Percentiles rank a stretch among this genome's conserved stretches.
These are phyloP conservation scores for Battus philenor DNA, from an alignment of 1,140 invertebrate genomes.

Conservation along the genomic window DNA sequence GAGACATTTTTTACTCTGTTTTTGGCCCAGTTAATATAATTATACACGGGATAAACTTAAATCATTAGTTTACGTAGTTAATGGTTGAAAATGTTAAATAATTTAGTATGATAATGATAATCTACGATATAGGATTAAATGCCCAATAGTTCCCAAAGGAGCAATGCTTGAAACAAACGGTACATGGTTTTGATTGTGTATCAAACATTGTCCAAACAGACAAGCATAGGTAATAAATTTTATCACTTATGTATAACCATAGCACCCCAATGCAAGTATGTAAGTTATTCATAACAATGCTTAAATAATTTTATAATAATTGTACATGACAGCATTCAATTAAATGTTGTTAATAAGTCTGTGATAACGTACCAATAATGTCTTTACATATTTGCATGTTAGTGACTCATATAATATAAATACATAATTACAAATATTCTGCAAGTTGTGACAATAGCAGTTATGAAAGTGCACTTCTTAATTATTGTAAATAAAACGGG, in stretches of 20 bases:
- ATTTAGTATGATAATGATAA: conserved; percentile 75
- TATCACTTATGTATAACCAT: conserved; percentile 74
- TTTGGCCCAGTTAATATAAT: conserved; percentile 69
- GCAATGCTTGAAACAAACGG: conserved; percentile 46
- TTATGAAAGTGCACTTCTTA: conserved; percentile 70
- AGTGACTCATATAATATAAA: conserved; percentile 75
- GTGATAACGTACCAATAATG: conserved; percentile 53
- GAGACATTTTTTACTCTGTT: conserved; percentile 51
- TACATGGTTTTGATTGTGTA: conserved; percentile 21
- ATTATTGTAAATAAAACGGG: conserved; percentile 65
- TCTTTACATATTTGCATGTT: conserved; percentile 76
- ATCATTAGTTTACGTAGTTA: conserved; percentile 72
- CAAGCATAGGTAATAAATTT: conserved; percentile 68
- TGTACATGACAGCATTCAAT: conserved; percentile 64
- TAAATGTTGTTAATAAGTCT: conserved; percentile 64
- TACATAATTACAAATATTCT: conserved; percentile 73
- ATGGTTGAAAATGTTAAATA: conserved; percentile 72
- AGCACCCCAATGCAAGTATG: conserved; percentile 75
- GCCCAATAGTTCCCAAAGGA: conserved; percentile 75
- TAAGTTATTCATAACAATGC: conserved; percentile 66
- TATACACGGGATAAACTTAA: conserved; percentile 49
- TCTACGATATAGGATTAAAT: conserved; percentile 75
- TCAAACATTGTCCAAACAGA: conserved; percentile 58
- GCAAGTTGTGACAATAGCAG: conserved; percentile 67
- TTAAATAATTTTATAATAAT: conserved; percentile 49